These are phyloP conservation scores for Samia ricini DNA, from an alignment of 1,140 invertebrate genomes.

Conservation along the genomic window DNA sequence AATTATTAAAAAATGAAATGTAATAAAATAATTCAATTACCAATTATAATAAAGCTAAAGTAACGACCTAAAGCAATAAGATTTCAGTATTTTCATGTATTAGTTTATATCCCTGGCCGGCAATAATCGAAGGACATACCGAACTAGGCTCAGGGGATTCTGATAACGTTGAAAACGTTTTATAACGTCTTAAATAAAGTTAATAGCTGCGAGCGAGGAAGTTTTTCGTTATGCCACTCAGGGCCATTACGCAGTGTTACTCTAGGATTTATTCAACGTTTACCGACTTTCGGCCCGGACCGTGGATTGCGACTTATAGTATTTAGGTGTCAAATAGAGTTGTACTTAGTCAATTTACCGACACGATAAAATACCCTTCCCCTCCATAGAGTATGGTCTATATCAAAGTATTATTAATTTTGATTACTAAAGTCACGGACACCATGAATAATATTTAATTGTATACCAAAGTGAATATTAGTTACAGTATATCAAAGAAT, in stretches of 20 bases:
- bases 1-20: too few relatives aligned
- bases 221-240: constrained; percentile 65
- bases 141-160: constrained; percentile 46
- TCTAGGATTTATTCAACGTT: constrained; percentile 64
- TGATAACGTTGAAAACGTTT: constrained; percentile 70
- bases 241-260: constrained; percentile 56
- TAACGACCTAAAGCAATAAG: neutral
- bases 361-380: constrained; percentile 30
- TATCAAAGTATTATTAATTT: constrained; percentile 30
- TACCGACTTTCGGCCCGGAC: constrained; percentile 52
- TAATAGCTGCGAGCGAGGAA: constrained; percentile 59
- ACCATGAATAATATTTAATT: neutral
- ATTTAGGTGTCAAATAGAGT: constrained; percentile 50
- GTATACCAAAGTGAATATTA: neutral
- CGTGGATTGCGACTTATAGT: constrained; percentile 42
- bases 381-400: constrained; percentile 8
- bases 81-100: neutral
- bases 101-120: constrained; percentile 20
- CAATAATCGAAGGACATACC: constrained; percentile 39
- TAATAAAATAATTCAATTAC: too few relatives aligned
- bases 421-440: constrained; percentile 15
- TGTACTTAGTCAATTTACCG: constrained; percentile 46
- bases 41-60: too few relatives aligned
- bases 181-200: constrained; percentile 71
- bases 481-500: too few relatives aligned